Conservation (phyloP, 2,888 invertebrate genomes). For the Drosophila fulvimacula region DNA sequence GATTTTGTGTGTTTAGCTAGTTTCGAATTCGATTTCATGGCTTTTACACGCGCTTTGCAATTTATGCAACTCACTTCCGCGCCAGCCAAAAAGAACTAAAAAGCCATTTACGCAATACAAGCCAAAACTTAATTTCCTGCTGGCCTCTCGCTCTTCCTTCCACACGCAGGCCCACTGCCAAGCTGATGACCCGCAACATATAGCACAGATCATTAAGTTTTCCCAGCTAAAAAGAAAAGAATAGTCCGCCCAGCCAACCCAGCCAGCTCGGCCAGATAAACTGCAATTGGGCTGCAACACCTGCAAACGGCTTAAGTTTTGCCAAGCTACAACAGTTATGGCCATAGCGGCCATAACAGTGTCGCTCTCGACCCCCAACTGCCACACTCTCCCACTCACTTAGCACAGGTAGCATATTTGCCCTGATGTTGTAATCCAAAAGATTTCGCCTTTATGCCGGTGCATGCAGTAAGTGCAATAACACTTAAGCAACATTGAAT, state of each 20-base stretch:
- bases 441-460: constrained; percentile 70
- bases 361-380: constrained; percentile 5
- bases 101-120: constrained; percentile 79
- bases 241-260: constrained; percentile 5
- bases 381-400: neutral
- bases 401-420: constrained; percentile 50
- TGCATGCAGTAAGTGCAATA: constrained; percentile 72
- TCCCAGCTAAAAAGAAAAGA: constrained; percentile 33
- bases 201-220: constrained; percentile 78
- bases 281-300: constrained; percentile 79
- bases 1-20: constrained; percentile 46
- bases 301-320: constrained; percentile 75
- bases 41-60: constrained; percentile 78
- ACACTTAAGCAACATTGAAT: constrained; percentile 72
- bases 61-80: constrained; percentile 79
- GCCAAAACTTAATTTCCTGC: constrained; percentile 77
- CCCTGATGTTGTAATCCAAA: constrained; percentile 71
- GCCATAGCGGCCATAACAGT: constrained; percentile 59
- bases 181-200: constrained; percentile 71
- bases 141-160: neutral
- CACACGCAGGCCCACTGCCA: constrained; percentile 14
- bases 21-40: constrained; percentile 77
- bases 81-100: constrained; percentile 60
- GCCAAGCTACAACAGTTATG: constrained; percentile 67
- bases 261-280: constrained; percentile 64